Evolutionary conservation across 2,888 invertebrate species (phyloP), one percentile per base, ranked within the genome.

Genomic region (Vesta saturnalis): DNA sequence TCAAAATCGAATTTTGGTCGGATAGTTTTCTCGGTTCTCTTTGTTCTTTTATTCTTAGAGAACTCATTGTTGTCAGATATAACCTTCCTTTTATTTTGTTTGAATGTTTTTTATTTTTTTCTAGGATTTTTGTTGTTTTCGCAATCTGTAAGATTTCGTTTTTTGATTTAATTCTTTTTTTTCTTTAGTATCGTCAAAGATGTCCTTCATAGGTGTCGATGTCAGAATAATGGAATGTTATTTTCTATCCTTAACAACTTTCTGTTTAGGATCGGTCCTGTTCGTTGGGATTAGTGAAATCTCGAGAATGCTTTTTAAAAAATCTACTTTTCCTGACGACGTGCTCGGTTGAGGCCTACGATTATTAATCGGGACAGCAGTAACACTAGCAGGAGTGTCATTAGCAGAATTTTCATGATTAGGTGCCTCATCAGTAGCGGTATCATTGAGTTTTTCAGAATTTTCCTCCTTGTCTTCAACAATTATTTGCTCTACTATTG

Each of bases 1-100:
- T n/a, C n/a, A n/a, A n/a, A n/a, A n/a, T n/a, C 43, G 43, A 43
- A 43, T 43, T 43, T 43, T 43, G 12, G 12, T 43, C 3, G 10
- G 30, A 30, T 30, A 30, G 30, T 30, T 30, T 30, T 30, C 30
- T 30, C 2, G 12, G 14, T 12, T 43, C 43, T 43, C 43, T 43
- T 43, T 43, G 43, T 43, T 43, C 43, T 43, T 43, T 43, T 43
- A 43, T 43, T 43, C 43, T 43, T 43, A 43, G 43, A 43, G 14
- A 43, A 43, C 43, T 43, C 43, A n/a, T n/a, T n/a, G 43, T 43
- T 4, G 10, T 6, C 43, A 12, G 43, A 43, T 43, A 43, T 43
- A 43, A 12, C 30, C 30, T 4, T 10, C 30, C 30, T 30, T 30
- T 30, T 30, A 30, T 30, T 43, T 43, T 43, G 10, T 43, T 4